phyloP scores from a whole-genome alignment of 2,797 vertebrate species.

The Chelidonichthys spinosus region DNA sequence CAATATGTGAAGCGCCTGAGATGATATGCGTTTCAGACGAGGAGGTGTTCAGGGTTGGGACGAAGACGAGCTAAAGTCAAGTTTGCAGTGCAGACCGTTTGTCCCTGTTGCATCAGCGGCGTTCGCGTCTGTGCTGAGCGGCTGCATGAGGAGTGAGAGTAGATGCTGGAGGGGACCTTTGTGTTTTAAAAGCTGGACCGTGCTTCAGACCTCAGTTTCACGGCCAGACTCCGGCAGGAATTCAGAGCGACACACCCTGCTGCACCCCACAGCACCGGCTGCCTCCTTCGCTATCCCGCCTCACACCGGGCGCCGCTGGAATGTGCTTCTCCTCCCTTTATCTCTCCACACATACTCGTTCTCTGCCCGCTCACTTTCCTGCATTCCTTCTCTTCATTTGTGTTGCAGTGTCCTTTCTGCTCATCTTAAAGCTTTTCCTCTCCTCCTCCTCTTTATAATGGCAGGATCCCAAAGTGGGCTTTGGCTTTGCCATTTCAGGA shows the following conservation, averaged over 20 bases:
- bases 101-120: neutral
- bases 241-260: constrained; percentile 76
- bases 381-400: constrained; percentile 35
- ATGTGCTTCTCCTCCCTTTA: constrained; percentile 60
- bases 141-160: constrained; percentile 17
- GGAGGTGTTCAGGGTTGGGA: neutral
- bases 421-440: neutral
- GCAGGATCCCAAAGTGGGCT: constrained; percentile 93
- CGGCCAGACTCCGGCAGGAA: constrained; percentile 60
- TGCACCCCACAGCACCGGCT: constrained; percentile 53
- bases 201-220: constrained; percentile 47
- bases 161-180: neutral
- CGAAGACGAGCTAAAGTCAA: neutral
- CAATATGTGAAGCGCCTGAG: neutral
- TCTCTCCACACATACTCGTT: constrained; percentile 31
- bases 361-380: constrained; percentile 21
- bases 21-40: neutral
- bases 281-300: constrained; percentile 41
- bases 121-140: constrained; percentile 1
- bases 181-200: neutral
- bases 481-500: constrained; percentile 94
- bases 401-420: neutral
- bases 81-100: neutral
- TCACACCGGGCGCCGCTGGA: constrained; percentile 56
- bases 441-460: neutral